Base-by-base conservation (phyloP, 2,113 vertebrate species). In the Rutilus rutilus region DNA sequence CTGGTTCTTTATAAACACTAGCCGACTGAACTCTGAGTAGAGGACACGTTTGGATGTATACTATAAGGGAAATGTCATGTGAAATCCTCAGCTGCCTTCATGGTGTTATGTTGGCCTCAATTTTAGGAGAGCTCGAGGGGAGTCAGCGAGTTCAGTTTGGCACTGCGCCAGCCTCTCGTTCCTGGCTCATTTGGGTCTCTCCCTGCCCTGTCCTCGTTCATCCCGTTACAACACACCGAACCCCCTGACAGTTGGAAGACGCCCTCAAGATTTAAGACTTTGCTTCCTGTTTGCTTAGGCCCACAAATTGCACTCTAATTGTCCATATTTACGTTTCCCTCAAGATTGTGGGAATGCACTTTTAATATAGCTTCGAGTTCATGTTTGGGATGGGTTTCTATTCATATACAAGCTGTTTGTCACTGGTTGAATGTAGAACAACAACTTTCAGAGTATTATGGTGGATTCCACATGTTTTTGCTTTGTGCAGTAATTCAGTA, bases 101-200 rank as follows among this genome's bases (percentile, higher is more conserved):
- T 73, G 77, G 87, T 84, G 84, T 78, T 84, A 52, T 81, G 88
- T 54, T 91, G 92, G 93, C 92, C 90, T 91, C 91, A 88, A 87
- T 33, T n/a, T 88, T 85, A 88, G 57, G 86, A 88, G 91, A 89
- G 91, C 85, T 83, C 77, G 84, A 82, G 87, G 88, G 76, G 76
- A 88, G 94, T 93, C 93, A 92, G 90, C 3, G 90, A 89, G 94
- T 94, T 95, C 93, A 89, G 60, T 78, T 45, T 93, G 94, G 94
- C 92, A 14, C 39, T 2, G 75, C 88, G 92, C 94, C 93, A 92
- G 82, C 62, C 80, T 89, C 78, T 25, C 12, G 77, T 62, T 47
- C 27, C 73, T 64, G 74, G 27, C 64, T 59, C 25, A 3, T 74
- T 77, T n/a, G 36, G 36, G n/a, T 57, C 65, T 30, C 23, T 62